phyloP scores from a whole-genome alignment of 2,797 vertebrate species.

The Spizella passerina region DNA sequence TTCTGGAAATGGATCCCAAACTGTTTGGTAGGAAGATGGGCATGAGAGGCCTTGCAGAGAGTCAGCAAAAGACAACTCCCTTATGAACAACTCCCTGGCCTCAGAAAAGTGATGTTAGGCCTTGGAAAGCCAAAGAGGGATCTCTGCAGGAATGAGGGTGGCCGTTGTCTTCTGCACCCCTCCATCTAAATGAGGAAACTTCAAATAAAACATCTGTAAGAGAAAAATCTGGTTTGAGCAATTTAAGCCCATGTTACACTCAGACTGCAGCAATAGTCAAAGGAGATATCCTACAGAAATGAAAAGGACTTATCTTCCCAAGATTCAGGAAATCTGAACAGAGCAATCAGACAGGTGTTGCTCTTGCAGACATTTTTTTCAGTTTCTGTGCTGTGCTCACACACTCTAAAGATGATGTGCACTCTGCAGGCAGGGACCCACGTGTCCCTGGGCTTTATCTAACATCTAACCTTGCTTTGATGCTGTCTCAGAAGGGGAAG shows the following conservation, averaged over 20 bases:
- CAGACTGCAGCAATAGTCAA: neutral
- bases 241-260: neutral
- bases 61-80: too few relatives aligned
- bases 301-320: neutral
- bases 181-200: neutral
- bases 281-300: neutral
- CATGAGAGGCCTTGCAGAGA: neutral
- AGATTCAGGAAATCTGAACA: neutral
- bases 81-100: neutral
- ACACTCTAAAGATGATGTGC: neutral
- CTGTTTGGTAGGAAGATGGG: neutral
- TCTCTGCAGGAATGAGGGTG: neutral
- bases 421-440: neutral
- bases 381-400: neutral
- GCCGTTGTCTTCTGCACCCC: neutral
- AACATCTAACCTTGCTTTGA: slow-evolving; percentile 33
- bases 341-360: neutral
- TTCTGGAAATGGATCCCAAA: neutral
- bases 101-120: neutral
- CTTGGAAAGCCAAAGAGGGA: neutral
- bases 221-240: neutral
- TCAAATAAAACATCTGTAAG: neutral
- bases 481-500: slow-evolving; percentile 1
- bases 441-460: neutral
- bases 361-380: neutral